Evolutionary conservation across 2,113 vertebrate species (phyloP), one percentile per base, ranked within the genome.

Genomic region (Nyctereutes procyonoides): DNA sequence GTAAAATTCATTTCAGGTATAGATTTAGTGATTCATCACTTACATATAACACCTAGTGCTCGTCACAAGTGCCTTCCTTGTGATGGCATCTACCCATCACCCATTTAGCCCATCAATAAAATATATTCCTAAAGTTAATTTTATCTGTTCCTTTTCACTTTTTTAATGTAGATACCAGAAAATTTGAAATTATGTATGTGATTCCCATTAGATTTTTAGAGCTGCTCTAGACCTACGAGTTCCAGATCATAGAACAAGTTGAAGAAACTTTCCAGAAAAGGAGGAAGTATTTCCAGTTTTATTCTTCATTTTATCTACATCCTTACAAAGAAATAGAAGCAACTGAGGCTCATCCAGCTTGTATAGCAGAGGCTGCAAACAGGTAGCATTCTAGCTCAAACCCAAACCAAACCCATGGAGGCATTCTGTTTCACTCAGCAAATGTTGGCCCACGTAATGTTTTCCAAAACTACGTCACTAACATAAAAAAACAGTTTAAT

Each of bases 201-300:
- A 63, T 8, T 90, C 2, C 3, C 19, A n/a, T 77, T 96, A 9
- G 48, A 53, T 73, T 92, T 93, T n/a, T 35, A 30, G 43, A 77
- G 26, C 74, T 86, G 8, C 51, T 69, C 6, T 93, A 32, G 71
- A 73, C 16, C 35, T 20, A 32, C 5, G 4, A 55, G 10, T 67
- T 94, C 65, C 60, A 38, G 73, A n/a, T 82, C 11, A 35, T 30
- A 51, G 28, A 35, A 60, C 0, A 63, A 58, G 13, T 76, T 62
- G 30, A 28, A 62, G 80, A 88, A 69, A 88, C 48, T 91, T 95
- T 71, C 11, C 56, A 93, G 79, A 79, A 38, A 69, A 77, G 43
- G 10, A 35, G 12, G 55, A 58, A 73, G 2, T 38, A 89, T 82
- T 95, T 93, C 43, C 55, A 87, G 32, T 58, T 97, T 95, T 88